phyloP scores from a whole-genome alignment of 2,888 invertebrate species.

The Drosophila yooni region DNA sequence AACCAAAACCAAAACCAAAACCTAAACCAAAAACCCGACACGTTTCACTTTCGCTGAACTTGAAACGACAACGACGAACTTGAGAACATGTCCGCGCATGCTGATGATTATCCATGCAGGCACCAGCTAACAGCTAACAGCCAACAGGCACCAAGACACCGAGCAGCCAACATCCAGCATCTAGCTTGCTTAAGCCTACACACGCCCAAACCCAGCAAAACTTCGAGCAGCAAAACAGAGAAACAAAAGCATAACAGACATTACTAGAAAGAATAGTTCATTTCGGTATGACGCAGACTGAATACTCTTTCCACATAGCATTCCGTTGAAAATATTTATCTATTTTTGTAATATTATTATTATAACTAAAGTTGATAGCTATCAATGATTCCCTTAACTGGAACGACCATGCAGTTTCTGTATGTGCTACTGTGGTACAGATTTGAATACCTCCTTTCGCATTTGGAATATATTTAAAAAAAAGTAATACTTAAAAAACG shows the following conservation, averaged over 20 bases:
- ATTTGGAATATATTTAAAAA: not conserved
- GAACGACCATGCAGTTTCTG: not conserved
- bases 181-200: slow-evolving; percentile 49
- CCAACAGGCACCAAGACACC: slow-evolving; percentile 6
- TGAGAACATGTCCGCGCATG: slow-evolving; percentile 73
- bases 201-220: slow-evolving; percentile 11
- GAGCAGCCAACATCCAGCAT: slow-evolving; percentile 1
- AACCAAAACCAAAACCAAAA: not conserved
- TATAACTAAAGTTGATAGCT: not conserved
- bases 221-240: not conserved
- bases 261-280: not conserved
- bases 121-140: slow-evolving; percentile 10
- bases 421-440: too few species aligned
- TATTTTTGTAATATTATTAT: not conserved
- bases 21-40: slow-evolving; percentile 40
- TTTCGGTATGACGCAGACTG: not conserved
- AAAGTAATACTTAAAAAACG: not conserved
- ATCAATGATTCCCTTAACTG: not conserved
- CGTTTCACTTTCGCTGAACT: slow-evolving; percentile 72
- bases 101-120: slow-evolving; percentile 71
- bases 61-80: slow-evolving; percentile 57
- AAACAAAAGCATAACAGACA: slow-evolving; percentile 64
- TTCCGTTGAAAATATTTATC: too few species aligned
- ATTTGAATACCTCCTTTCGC: too few species aligned
- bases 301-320: not conserved